phyloP scores from a whole-genome alignment of 2,113 vertebrate species.

The Lynx canadensis region DNA sequence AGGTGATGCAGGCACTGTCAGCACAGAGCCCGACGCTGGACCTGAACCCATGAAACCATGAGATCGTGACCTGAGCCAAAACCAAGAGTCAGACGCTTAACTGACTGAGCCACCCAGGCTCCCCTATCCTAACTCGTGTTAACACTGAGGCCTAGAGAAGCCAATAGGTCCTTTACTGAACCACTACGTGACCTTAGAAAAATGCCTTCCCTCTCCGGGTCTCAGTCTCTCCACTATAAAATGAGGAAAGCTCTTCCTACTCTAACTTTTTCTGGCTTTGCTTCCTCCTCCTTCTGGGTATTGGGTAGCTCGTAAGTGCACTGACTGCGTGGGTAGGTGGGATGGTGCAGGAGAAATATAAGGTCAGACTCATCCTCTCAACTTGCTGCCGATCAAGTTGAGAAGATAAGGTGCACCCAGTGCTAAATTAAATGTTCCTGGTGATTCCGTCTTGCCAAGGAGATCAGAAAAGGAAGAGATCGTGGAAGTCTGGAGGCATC shows the following conservation, averaged over 20 bases:
- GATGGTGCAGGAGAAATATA: neutral
- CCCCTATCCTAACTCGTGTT: neutral
- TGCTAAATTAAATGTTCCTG: neutral
- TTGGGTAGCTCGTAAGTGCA: neutral
- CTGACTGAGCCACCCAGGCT: too few relatives aligned
- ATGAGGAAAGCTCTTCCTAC: neutral
- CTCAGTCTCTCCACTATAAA: neutral
- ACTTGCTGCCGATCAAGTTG: neutral
- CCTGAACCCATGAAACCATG: too few relatives aligned
- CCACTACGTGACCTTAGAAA: neutral
- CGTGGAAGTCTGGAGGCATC: neutral
- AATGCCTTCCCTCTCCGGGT: neutral
- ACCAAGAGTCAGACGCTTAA: too few relatives aligned
- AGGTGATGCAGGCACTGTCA: too few relatives aligned
- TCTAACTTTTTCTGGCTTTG: neutral
- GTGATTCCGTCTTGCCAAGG: neutral
- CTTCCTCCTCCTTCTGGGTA: neutral
- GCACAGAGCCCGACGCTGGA: rapidly evolving
- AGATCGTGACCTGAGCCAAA: too few relatives aligned
- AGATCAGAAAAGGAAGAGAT: neutral
- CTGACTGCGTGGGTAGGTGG: too few relatives aligned
- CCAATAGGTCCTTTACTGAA: neutral
- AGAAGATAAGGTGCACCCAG: neutral
- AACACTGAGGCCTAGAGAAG: neutral
- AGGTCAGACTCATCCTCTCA: neutral